Evolutionary conservation across 1,140 invertebrate species (phyloP).

Genomic region (Drosophila paulistorum): DNA sequence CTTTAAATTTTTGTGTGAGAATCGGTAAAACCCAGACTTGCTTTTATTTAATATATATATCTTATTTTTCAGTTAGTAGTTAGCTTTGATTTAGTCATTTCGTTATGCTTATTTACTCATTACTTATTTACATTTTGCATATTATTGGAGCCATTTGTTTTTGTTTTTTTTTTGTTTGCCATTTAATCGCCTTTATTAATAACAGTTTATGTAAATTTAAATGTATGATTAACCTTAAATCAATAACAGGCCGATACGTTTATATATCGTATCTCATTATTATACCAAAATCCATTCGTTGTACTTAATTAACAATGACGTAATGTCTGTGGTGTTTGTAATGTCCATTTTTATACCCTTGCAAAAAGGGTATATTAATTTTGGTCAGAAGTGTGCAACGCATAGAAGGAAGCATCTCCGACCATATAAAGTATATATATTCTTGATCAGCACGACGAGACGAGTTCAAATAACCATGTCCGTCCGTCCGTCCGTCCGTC

Average conservation of each 20-base stretch:
- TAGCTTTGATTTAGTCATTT: conserved; percentile 10
- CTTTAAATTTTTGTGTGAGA: too few relatives aligned
- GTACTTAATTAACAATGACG: conserved; percentile 68
- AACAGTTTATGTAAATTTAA: conserved; percentile 76
- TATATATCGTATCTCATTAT: conserved; percentile 23
- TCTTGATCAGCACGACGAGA: too few relatives aligned
- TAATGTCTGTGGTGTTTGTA: conserved; percentile 18
- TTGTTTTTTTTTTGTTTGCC: neutral
- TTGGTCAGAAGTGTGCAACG: too few relatives aligned
- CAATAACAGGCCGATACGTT: conserved; percentile 50
- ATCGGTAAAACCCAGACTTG: too few relatives aligned
- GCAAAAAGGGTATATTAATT: too few relatives aligned
- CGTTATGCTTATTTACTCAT: conserved; percentile 25
- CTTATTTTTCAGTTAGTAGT: neutral
- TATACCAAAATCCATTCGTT: conserved; percentile 42
- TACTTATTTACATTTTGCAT: conserved; percentile 24
- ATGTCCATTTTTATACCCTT: conserved; percentile 32
- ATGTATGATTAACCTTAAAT: conserved; percentile 72
- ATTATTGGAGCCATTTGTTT: conserved; percentile 4
- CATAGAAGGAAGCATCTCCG: too few relatives aligned
- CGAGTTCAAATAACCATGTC: too few relatives aligned
- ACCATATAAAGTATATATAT: too few relatives aligned
- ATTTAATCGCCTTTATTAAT: conserved; percentile 71
- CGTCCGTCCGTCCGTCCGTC: too few relatives aligned
- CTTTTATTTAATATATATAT: too few relatives aligned